Conservation (phyloP, 2,888 invertebrate species). For the Watsonalla binaria region DNA sequence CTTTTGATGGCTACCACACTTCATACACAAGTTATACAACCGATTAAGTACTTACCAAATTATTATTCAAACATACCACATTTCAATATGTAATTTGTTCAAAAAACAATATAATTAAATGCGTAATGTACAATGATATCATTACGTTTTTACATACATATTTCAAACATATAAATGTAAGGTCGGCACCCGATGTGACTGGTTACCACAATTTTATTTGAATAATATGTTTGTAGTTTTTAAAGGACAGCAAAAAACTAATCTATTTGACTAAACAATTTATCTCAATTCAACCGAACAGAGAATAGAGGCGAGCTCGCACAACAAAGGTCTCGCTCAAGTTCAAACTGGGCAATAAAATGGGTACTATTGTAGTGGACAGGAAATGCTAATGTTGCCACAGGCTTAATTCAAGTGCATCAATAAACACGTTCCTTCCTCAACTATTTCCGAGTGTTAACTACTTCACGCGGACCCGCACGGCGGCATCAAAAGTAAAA, state of each 20-base stretch:
- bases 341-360: slow-evolving; percentile 2
- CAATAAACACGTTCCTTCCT: slow-evolving; percentile 10
- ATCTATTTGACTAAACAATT: background rate
- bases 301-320: background rate
- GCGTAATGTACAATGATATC: no score
- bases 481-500: slow-evolving; percentile 29
- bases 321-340: slow-evolving; percentile 1
- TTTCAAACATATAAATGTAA: no score
- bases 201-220: no score
- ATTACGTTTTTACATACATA: no score
- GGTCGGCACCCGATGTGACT: no score
- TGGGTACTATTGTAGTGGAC: background rate
- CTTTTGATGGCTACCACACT: slow-evolving; percentile 10
- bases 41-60: no score
- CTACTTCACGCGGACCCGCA: slow-evolving; percentile 7
- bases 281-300: background rate
- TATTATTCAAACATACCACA: no score
- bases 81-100: no score
- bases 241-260: background rate
- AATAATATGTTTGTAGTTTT: no score
- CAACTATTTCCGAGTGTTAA: slow-evolving; percentile 12
- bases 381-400: slow-evolving; percentile 6
- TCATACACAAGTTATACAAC: background rate
- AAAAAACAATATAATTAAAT: no score
- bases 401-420: slow-evolving; percentile 11